Evolutionary conservation across 1,140 invertebrate species (phyloP), one percentile per base, ranked within the genome.

Genomic region (Cyphomyrmex costatus): DNA sequence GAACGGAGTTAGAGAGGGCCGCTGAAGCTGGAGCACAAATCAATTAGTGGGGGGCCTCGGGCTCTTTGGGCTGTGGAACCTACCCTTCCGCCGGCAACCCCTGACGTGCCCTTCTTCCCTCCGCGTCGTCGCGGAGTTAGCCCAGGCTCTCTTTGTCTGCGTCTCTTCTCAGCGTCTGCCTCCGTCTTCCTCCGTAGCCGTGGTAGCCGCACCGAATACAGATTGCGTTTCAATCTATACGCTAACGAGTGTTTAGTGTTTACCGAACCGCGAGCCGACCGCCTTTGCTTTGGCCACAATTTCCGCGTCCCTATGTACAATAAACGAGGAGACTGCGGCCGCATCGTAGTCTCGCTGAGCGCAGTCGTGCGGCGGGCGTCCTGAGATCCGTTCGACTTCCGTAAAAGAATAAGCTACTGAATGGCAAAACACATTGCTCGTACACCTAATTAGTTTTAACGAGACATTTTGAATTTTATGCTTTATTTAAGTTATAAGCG

Each of bases 211-310:
- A 92, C 91, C 93, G 92, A 94, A 95, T 94, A 94, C 94, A 94
- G 93, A 94, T 94, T 94, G 92, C 92, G 93, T 94, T 94, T 94
- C 93, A 94, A 94, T 94, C 93, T 94, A 94, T 94, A 94, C 92
- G 88, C 92, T 94, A 94, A 94, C 94, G 93, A 94, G 93, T 94
- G 93, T 94, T 94, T 94, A 94, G 93, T 94, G 93, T 94, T 94
- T 94, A 94, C 93, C 93, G 93, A 94, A 94, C 93, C 93, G 93
- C 93, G 93, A 93, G 91, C 86, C 92, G 89, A 91, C 91, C 91
- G 90, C 91, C 90, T 92, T 91, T 93, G 92, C 92, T 92, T 94
- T 93, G 92, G 89, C 93, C 90, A 93, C 92, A 93, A 92, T 94
- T 93, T 93, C 91, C 91, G 87, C 87, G 83, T 83, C 92, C 88